phyloP scores from a whole-genome alignment of 2,888 invertebrate species.

The Harpalus rubripes region DNA sequence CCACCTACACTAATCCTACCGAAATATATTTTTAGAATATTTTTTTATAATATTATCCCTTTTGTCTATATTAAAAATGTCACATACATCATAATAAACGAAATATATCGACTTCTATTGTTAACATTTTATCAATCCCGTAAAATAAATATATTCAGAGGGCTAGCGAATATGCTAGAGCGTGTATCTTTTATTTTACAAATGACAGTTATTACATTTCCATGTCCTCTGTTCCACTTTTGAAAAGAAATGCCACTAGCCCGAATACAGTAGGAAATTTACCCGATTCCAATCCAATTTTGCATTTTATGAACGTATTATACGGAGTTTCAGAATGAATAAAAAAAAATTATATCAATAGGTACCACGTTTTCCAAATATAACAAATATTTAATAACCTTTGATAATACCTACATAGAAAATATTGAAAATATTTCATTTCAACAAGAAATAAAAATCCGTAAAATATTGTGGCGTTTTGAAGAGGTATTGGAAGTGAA shows the following conservation, averaged over 20 bases:
- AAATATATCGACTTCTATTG: conserved; percentile 36
- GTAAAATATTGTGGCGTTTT: too few species aligned
- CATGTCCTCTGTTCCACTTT: conserved; percentile 28
- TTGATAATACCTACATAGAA: too few species aligned
- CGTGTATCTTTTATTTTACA: conserved; percentile 53
- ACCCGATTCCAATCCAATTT: conserved; percentile 30
- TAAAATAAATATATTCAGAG: conserved; percentile 41
- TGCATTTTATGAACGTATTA: conserved; percentile 9
- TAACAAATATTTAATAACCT: not conserved
- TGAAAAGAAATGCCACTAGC: conserved; percentile 26
- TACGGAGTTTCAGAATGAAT: not conserved
- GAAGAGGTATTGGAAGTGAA: too few species aligned
- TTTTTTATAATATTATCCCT: not conserved
- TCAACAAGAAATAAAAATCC: too few species aligned
- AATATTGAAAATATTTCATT: too few species aligned
- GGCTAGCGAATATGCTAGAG: conserved; percentile 38
- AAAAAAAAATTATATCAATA: conserved; percentile 10
- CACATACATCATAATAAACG: conserved; percentile 38
- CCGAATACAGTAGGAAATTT: conserved; percentile 34
- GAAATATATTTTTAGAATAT: not conserved
- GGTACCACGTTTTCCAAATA: not conserved
- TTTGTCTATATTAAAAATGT: conserved; percentile 40
- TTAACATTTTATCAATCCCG: conserved; percentile 40
- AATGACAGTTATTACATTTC: conserved; percentile 50
- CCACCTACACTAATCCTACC: not conserved